These are phyloP conservation scores for Neodon shergylaensis DNA, from an alignment of 2,113 vertebrate species.

Conservation along the genomic window DNA sequence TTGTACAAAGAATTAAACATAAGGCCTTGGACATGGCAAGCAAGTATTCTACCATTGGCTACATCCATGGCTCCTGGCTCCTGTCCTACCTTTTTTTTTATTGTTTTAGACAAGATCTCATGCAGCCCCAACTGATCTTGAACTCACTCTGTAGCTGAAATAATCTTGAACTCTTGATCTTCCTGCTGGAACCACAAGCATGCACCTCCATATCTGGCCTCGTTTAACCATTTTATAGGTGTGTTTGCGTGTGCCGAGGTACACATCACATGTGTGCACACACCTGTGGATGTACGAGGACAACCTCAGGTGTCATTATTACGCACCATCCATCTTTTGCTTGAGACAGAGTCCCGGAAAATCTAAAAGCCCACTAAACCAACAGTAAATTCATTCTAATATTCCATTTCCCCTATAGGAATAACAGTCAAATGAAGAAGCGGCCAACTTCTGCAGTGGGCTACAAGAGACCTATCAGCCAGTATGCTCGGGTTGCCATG, in stretches of 20 bases:
- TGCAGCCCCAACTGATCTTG: neutral
- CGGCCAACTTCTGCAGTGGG: slow-evolving; percentile 94
- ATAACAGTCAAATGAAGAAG: slow-evolving; percentile 89
- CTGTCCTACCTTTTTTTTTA: neutral
- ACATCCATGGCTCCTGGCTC: neutral
- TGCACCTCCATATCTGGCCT: no score
- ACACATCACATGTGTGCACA: neutral
- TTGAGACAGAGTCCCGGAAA: neutral
- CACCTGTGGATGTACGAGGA: neutral
- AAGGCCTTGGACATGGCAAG: neutral
- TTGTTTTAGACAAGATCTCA: neutral
- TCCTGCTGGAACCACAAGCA: no score
- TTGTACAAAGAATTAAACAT: neutral
- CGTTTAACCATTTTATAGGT: neutral
- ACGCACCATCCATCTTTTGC: neutral
- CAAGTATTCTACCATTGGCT: neutral
- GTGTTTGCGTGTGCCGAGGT: no score
- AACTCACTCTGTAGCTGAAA: neutral
- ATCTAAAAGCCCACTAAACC: neutral
- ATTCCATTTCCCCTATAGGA: slow-evolving; percentile 71
- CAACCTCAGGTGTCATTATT: neutral
- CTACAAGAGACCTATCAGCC: slow-evolving; percentile 97
- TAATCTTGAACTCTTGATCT: neutral
- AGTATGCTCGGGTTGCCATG: slow-evolving; percentile 95
- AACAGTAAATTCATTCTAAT: neutral